phyloP scores from a whole-genome alignment of 2,113 vertebrate species.

The Hipposideros armiger region DNA sequence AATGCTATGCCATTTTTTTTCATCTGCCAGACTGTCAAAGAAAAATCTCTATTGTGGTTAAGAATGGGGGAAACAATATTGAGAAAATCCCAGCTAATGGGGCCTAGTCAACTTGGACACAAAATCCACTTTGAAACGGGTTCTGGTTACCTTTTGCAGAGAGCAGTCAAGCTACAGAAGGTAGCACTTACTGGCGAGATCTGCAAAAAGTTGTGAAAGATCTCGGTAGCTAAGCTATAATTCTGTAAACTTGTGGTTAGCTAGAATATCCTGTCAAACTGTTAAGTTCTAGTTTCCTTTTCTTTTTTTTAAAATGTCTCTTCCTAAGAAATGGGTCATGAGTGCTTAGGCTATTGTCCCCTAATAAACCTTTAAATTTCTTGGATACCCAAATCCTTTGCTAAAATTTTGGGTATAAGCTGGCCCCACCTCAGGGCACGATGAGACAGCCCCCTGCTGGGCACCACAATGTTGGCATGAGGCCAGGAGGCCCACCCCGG shows the following conservation, averaged over 20 bases:
- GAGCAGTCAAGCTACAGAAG: constrained; percentile 45
- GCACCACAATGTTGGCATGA: neutral
- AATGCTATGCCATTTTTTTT: neutral
- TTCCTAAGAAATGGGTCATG: constrained; percentile 51
- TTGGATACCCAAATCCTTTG: neutral
- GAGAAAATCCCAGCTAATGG: constrained; percentile 37
- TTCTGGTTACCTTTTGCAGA: constrained; percentile 43
- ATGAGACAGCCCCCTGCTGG: constrained; percentile 63
- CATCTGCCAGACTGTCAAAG: neutral
- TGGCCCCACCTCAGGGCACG: neutral
- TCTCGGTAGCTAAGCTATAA: constrained; percentile 40
- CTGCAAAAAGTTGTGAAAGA: constrained; percentile 55
- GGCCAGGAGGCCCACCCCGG: constrained; percentile 26
- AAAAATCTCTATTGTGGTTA: constrained; percentile 45
- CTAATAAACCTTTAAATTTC: constrained; percentile 41
- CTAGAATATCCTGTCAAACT: constrained; percentile 75
- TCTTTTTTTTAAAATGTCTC: constrained; percentile 64
- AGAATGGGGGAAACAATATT: constrained; percentile 12
- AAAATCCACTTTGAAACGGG: constrained; percentile 46
- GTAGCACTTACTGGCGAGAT: neutral
- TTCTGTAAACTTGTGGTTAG: constrained; percentile 77
- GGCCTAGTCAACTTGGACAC: neutral
- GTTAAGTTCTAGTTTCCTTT: constrained; percentile 71
- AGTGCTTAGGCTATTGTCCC: neutral
- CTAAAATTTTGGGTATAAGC: constrained; percentile 38